Base-by-base conservation (phyloP, 2,888 invertebrate species). In the Colostygia pectinataria region DNA sequence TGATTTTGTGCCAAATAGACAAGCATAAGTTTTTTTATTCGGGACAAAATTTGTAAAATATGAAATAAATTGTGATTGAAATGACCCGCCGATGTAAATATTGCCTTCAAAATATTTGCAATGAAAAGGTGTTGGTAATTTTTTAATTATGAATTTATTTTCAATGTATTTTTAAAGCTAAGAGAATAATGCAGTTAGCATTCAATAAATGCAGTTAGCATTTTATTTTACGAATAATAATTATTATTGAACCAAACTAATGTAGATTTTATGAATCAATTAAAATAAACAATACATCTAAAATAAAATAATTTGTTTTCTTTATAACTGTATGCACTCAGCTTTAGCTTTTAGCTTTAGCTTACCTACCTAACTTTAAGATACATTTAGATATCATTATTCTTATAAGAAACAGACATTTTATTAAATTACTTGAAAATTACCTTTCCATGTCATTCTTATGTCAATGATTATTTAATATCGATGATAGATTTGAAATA, bases 1-100 rank as follows among this genome's bases (percentile, higher is more conserved):
- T 64, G 69, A 86, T 88, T 87, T 88, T 89, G 90, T 90, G 84
- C 87, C 88, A 86, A 89, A 90, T 89, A 89, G 89, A 90, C 75
- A 42, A 62, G 61, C 74, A 9, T 36, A 27, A 14, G 34, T 44
- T 54, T 57, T 59, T 87, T 90, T 89, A 88, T 90, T 88, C 55
- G 88, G 86, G 78, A 71, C 89, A 88, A 82, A 87, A 87, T 88
- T 82, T 72, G 65, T 45, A 58, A 59, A 58, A 53, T 49, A 55
- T 55, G 42, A 53, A 61, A 58, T 59, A 38, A 71, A 74, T 64
- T 58, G 61, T 60, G 47, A 59, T 53, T 59, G 31, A 53, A 53
- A 60, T 62, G 64, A 64, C 79, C 82, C 80, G 82, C 81, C 83
- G 80, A 78, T 76, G 80, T 81, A 70, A 64, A 74, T 71, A 69